Percentiles rank a stretch among this genome's conserved stretches.
Evolutionary conservation across 2,888 invertebrate species (phyloP).

Genomic region (Drosophila monieri): DNA sequence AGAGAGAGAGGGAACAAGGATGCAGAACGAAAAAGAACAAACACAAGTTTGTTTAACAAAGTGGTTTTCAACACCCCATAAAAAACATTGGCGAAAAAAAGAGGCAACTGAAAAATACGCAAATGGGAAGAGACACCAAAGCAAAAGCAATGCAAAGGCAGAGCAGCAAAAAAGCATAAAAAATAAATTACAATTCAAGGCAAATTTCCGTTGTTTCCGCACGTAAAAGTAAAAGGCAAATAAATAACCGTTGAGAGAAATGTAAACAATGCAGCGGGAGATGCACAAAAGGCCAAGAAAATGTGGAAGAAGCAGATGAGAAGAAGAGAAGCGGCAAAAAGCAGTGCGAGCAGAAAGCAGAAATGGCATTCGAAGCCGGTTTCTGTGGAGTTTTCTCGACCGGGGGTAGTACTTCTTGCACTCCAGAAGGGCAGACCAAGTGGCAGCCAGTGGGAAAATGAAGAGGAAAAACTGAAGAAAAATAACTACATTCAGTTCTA

Average conservation of each 20-base stretch:
- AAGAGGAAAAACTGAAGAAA: slow-evolving; percentile 9
- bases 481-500: slow-evolving; percentile 13
- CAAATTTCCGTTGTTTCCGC: slow-evolving; percentile 40
- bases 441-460: slow-evolving; percentile 9
- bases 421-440: slow-evolving; percentile 24
- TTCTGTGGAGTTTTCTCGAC: slow-evolving; percentile 21
- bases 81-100: slow-evolving; percentile 51
- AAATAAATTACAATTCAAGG: slow-evolving; percentile 16
- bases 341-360: slow-evolving; percentile 16
- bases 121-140: slow-evolving; percentile 9
- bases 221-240: slow-evolving; percentile 49
- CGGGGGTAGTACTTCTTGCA: slow-evolving; percentile 11
- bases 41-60: slow-evolving; percentile 69
- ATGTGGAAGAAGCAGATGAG: slow-evolving; percentile 29
- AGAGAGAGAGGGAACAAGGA: neutral
- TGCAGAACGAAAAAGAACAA: slow-evolving; percentile 15
- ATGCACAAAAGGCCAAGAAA: slow-evolving; percentile 30
- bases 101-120: slow-evolving; percentile 11
- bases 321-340: slow-evolving; percentile 15
- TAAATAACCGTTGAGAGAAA: slow-evolving; percentile 47
- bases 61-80: slow-evolving; percentile 66
- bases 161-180: neutral
- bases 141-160: slow-evolving; percentile 13
- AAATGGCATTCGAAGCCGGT: slow-evolving; percentile 30
- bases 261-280: slow-evolving; percentile 44